Conservation (phyloP, 2,888 invertebrate species). For the Lepeophtheirus nordmannii region DNA sequence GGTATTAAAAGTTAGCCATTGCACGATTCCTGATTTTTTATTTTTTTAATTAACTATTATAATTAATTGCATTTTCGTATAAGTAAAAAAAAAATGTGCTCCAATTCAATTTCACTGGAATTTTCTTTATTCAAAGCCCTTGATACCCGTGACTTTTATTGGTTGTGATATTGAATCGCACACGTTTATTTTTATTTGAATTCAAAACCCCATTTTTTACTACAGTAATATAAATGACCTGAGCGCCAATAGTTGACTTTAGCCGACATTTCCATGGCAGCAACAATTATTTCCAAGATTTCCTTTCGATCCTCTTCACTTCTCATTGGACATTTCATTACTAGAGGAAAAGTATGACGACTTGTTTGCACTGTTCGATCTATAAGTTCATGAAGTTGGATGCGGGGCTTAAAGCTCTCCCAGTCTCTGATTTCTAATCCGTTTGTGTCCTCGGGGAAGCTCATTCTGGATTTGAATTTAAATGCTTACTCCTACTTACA, state of each 20-base stretch:
- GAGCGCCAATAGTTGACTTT: not conserved
- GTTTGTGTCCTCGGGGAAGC: not conserved
- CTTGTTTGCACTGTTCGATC: not conserved
- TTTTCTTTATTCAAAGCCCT: too few species aligned
- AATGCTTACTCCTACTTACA: too few species aligned
- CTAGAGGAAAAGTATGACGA: slow-evolving; percentile 14
- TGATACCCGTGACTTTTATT: too few species aligned
- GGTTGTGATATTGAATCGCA: too few species aligned
- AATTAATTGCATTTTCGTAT: too few species aligned
- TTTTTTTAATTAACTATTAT: too few species aligned
- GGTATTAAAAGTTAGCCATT: too few species aligned
- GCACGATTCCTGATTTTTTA: too few species aligned
- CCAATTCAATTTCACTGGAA: too few species aligned
- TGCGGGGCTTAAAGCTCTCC: not conserved
- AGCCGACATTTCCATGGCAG: slow-evolving; percentile 16
- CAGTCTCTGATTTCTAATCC: not conserved
- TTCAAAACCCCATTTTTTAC: too few species aligned
- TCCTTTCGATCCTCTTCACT: slow-evolving; percentile 7
- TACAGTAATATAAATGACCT: not conserved
- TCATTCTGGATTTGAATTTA: not conserved
- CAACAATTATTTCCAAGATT: slow-evolving; percentile 14
- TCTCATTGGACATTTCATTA: not conserved
- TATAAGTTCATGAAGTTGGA: not conserved
- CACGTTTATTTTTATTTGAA: too few species aligned
- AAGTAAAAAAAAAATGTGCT: too few species aligned